Conservation (phyloP, 1,140 invertebrate genomes). For the Ceratina japonica region DNA sequence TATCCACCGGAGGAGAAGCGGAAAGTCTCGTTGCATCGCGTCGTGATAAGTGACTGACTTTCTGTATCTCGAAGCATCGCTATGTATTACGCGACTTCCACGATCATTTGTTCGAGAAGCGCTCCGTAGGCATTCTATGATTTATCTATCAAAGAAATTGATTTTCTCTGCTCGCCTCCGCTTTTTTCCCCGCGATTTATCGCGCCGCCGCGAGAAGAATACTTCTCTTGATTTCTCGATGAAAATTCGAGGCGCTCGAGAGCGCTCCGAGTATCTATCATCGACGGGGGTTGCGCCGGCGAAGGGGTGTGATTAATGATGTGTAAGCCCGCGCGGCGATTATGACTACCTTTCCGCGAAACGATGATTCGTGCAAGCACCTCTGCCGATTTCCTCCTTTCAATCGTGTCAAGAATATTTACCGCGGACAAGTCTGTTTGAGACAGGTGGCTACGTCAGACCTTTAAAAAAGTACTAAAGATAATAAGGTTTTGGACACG, state of each 20-base stretch:
- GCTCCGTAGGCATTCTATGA: constrained; percentile 42
- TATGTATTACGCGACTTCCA: constrained; percentile 50
- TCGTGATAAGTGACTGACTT: constrained; percentile 48
- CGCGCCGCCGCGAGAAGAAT: constrained; percentile 47
- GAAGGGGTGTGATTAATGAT: constrained; percentile 31
- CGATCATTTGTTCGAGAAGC: constrained; percentile 52
- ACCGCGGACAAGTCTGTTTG: not conserved
- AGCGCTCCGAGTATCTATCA: constrained; percentile 32
- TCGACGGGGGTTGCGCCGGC: constrained; percentile 9
- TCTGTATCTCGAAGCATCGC: constrained; percentile 47
- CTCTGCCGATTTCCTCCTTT: not conserved
- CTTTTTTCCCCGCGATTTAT: constrained; percentile 47
- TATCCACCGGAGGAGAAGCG: constrained; percentile 23
- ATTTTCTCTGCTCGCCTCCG: constrained; percentile 33
- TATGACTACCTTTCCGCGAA: constrained; percentile 9
- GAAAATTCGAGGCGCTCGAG: constrained; percentile 38
- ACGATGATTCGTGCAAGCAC: not conserved
- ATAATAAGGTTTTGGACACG: too few relatives aligned
- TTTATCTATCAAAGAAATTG: constrained; percentile 48
- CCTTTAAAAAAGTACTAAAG: too few relatives aligned
- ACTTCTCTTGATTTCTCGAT: constrained; percentile 36
- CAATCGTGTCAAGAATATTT: not conserved
- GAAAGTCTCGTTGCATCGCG: constrained; percentile 26
- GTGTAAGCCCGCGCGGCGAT: constrained; percentile 5
- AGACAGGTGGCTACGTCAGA: not conserved